These are phyloP conservation scores for Aphis gossypii DNA, from an alignment of 1,140 invertebrate genomes.

Conservation along the genomic window DNA sequence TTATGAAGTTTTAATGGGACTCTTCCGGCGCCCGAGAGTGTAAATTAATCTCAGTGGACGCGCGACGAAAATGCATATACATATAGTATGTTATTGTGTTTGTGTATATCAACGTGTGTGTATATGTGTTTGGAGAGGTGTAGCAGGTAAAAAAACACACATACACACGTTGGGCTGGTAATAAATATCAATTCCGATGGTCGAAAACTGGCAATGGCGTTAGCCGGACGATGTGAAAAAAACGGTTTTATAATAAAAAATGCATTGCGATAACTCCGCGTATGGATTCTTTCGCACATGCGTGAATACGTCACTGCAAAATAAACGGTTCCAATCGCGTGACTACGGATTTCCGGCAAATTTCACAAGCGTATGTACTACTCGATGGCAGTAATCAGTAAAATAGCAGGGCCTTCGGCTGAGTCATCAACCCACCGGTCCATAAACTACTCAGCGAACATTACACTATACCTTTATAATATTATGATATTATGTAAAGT, in stretches of 20 bases:
- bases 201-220: background rate
- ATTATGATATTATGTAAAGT: background rate
- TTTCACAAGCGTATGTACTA: background rate
- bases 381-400: background rate
- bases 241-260: slow-evolving; percentile 22
- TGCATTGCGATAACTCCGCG: background rate
- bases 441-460: background rate
- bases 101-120: background rate
- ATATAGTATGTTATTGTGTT: background rate
- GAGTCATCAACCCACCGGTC: background rate
- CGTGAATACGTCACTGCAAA: background rate
- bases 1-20: slow-evolving; percentile 55
- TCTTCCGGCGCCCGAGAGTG: background rate
- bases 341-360: background rate
- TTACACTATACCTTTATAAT: background rate
- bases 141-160: background rate
- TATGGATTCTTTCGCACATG: background rate
- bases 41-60: slow-evolving; percentile 45
- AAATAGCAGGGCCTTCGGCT: background rate
- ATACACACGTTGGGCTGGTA: background rate
- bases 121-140: background rate
- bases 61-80: background rate
- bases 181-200: slow-evolving; percentile 56
- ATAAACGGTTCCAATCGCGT: background rate
- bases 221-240: background rate